Conservation (phyloP, 2,113 vertebrate species). For the Megaceryle maxima region DNA sequence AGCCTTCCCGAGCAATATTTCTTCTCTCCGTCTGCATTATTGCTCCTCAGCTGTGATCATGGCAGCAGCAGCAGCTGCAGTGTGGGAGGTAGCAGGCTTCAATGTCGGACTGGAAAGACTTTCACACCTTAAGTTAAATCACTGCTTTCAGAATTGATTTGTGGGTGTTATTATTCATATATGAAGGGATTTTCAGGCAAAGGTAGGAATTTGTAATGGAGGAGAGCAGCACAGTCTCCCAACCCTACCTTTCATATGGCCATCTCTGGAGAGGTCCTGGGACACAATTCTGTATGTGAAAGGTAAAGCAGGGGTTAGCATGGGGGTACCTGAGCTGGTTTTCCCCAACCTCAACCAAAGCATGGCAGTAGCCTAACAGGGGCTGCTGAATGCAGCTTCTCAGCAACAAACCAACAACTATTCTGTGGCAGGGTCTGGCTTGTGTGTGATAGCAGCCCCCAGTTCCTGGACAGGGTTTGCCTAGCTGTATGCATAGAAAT, state of each 20-base stretch:
- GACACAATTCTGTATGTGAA: background rate
- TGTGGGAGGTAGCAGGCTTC: background rate
- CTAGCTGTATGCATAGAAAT: fast-evolving
- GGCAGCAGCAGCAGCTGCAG: background rate
- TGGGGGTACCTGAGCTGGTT: fast-evolving
- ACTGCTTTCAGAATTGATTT: background rate
- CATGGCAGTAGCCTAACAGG: too few species aligned
- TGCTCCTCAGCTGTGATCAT: background rate
- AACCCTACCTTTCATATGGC: background rate
- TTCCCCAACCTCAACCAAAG: background rate
- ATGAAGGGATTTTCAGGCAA: background rate
- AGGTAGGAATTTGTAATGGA: background rate
- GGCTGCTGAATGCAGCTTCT: background rate
- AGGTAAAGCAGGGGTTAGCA: background rate
- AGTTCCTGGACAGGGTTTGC: background rate
- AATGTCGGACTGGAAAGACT: background rate
- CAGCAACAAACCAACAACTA: background rate
- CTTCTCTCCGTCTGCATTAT: background rate
- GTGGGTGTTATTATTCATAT: background rate
- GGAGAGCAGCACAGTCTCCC: background rate
- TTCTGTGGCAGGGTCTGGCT: background rate
- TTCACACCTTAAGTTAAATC: background rate
- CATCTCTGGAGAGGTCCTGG: fast-evolving
- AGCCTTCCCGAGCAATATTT: background rate
- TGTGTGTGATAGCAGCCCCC: background rate